Conservation (phyloP, 2,113 vertebrate genomes). For the Vombatus ursinus region DNA sequence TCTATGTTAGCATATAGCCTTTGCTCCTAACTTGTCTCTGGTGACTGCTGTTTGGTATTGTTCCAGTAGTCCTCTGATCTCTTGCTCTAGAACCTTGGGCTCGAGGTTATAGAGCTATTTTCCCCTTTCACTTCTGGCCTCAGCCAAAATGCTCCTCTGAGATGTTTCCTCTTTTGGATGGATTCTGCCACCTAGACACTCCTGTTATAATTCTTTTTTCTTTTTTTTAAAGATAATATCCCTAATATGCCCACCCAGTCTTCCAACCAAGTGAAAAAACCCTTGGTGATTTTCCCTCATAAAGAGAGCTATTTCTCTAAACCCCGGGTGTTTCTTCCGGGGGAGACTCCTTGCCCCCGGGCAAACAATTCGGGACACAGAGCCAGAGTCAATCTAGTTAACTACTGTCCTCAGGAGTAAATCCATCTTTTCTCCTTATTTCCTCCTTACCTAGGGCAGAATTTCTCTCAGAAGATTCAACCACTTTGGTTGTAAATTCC, state of each 20-base stretch:
- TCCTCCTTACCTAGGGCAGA: neutral
- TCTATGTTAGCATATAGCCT: neutral
- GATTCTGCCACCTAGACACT: neutral
- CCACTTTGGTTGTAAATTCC: neutral
- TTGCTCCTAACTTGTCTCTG: neutral
- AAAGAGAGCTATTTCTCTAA: neutral
- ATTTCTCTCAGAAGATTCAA: neutral
- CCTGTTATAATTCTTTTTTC: neutral
- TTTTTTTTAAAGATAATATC: neutral
- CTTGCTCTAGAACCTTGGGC: neutral
- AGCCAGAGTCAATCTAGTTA: neutral
- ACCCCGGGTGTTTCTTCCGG: neutral
- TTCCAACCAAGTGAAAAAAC: neutral
- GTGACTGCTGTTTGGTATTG: neutral
- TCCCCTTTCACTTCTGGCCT: neutral
- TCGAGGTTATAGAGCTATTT: neutral
- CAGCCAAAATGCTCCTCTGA: neutral
- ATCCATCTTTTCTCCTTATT: neutral
- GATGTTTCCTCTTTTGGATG: neutral
- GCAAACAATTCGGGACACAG: neutral
- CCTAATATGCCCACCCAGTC: neutral
- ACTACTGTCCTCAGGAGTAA: neutral
- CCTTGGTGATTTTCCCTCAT: neutral
- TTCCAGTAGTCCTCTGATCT: neutral
- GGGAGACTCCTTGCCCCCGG: neutral